Evolutionary conservation across 2,888 invertebrate genomes (phyloP).

Genomic region (Pantelozetes paolii): DNA sequence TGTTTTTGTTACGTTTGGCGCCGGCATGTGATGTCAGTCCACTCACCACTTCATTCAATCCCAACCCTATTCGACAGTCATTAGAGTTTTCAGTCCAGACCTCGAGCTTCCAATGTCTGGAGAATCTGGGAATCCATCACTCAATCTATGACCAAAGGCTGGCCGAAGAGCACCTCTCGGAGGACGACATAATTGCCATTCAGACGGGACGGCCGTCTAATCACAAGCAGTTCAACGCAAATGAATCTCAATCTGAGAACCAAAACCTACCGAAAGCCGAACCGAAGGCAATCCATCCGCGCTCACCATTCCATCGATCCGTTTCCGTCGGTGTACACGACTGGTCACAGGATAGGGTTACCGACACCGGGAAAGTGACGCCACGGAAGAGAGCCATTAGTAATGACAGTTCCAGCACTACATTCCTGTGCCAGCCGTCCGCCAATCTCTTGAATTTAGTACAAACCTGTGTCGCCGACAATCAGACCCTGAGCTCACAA

Average conservation of each 20-base stretch:
- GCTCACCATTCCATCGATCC: conserved; percentile 70
- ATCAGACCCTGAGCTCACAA: conserved; percentile 16
- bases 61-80: conserved; percentile 20
- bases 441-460: conserved; percentile 73
- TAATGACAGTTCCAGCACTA: conserved; percentile 60
- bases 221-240: conserved; percentile 42
- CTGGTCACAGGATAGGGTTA: conserved; percentile 14
- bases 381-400: conserved; percentile 32
- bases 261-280: conserved; percentile 39
- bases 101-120: conserved; percentile 59
- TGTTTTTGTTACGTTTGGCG: conserved; percentile 83
- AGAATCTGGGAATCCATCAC: conserved; percentile 56
- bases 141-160: conserved; percentile 48
- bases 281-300: conserved; percentile 50
- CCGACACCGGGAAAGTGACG: no score
- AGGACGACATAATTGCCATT: conserved; percentile 47
- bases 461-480: conserved; percentile 50
- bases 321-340: conserved; percentile 71
- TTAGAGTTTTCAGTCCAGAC: conserved; percentile 44
- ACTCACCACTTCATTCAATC: conserved; percentile 53
- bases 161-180: conserved; percentile 47
- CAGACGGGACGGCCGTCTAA: conserved; percentile 42
- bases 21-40: conserved; percentile 58
- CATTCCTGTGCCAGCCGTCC: conserved; percentile 82
- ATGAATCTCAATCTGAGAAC: conserved; percentile 42